A percentile compares a stretch with the other conserved stretches of the same genome.
phyloP scores from a whole-genome alignment of 2,797 vertebrate genomes.

The Cyclopterus lumpus region DNA sequence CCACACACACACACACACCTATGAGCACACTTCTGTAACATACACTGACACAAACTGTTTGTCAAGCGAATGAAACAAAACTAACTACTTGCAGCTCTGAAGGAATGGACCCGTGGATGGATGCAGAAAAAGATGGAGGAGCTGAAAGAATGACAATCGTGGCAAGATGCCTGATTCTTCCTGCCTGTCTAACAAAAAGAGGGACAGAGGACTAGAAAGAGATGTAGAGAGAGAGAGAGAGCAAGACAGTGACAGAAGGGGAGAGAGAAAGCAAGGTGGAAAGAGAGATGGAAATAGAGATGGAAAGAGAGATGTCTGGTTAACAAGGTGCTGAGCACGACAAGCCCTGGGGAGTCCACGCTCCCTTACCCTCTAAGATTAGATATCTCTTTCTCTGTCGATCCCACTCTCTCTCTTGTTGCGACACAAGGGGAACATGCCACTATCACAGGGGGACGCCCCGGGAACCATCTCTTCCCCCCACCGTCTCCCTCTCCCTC shows the following conservation, averaged over 20 bases:
- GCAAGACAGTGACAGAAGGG: slow-evolving; percentile 19
- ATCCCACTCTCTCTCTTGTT: slow-evolving; percentile 74
- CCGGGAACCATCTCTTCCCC: slow-evolving; percentile 47
- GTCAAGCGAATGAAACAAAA: slow-evolving; percentile 14
- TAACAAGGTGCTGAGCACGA: slow-evolving; percentile 88
- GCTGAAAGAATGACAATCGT: slow-evolving; percentile 8
- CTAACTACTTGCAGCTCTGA: background rate
- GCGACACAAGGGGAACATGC: slow-evolving; percentile 73
- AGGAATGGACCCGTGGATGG: slow-evolving; percentile 21
- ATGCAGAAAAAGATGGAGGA: slow-evolving; percentile 13
- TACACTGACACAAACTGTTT: slow-evolving; percentile 20
- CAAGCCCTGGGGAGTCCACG: slow-evolving; percentile 85
- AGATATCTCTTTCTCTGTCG: slow-evolving; percentile 87
- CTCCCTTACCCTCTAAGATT: slow-evolving; percentile 86
- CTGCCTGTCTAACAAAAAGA: slow-evolving; percentile 17
- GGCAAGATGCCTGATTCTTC: slow-evolving; percentile 13
- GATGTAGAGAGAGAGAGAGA: background rate
- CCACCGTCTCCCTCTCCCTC: slow-evolving; percentile 62
- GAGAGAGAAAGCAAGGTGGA: slow-evolving; percentile 47
- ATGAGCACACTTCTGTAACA: background rate
- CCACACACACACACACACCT: background rate
- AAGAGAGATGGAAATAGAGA: slow-evolving; percentile 72
- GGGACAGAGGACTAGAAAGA: slow-evolving; percentile 22
- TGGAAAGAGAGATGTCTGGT: slow-evolving; percentile 80
- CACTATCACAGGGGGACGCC: slow-evolving; percentile 67